A percentile compares a stretch with the other conserved stretches of the same genome.
phyloP scores from a whole-genome alignment of 2,797 vertebrate species.

The Helostoma temminkii region DNA sequence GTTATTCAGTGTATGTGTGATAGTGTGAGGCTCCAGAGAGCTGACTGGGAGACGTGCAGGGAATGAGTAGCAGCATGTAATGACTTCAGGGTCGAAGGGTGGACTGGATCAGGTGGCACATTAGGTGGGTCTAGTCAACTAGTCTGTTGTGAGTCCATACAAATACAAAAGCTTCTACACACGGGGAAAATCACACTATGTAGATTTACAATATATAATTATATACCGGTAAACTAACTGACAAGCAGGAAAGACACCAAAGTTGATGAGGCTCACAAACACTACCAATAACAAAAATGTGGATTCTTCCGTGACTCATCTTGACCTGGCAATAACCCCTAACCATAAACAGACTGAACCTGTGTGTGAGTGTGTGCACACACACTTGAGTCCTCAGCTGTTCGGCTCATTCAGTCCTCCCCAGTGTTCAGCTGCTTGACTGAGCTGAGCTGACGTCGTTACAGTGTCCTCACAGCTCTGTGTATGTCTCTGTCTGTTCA shows the following conservation, averaged over 20 bases:
- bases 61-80: conserved; percentile 70
- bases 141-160: conserved; percentile 29
- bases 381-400: conserved; percentile 66
- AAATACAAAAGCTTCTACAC: conserved; percentile 22
- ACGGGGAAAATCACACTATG: conserved; percentile 13
- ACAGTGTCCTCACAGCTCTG: conserved; percentile 35
- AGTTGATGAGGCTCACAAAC: background rate
- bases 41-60: conserved; percentile 39
- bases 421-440: conserved; percentile 50
- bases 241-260: conserved; percentile 20
- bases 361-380: background rate
- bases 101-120: conserved; percentile 72
- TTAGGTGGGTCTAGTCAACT: conserved; percentile 63
- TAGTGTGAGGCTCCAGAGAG: conserved; percentile 42
- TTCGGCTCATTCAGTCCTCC: conserved; percentile 64
- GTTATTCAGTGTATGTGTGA: background rate
- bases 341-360: conserved; percentile 55
- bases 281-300: conserved; percentile 21
- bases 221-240: conserved; percentile 8
- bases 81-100: conserved; percentile 59
- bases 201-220: conserved; percentile 12
- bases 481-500: conserved; percentile 20
- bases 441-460: conserved; percentile 27
- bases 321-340: conserved; percentile 66
- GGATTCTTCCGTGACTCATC: conserved; percentile 43